Base-by-base conservation (phyloP, 2,797 vertebrate species). In the Orestias chungarensis region DNA sequence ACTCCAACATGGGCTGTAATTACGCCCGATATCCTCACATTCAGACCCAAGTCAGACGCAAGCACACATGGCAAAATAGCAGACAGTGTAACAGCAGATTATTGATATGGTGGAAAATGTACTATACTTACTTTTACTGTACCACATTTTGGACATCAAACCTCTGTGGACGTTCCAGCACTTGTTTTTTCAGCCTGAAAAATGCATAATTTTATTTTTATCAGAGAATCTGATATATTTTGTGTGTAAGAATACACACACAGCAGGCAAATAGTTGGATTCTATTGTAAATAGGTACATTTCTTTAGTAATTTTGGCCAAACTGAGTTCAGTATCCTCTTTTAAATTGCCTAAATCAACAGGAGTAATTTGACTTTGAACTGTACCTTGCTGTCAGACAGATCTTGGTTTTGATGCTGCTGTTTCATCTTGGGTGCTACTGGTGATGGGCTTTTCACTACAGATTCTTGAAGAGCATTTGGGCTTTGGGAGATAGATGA, bases 161-260 rank as follows among this genome's bases (percentile, higher is more conserved):
- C 94, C 72, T 94, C 94, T 54, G 94, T 95, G 74, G 93, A 93
- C 75, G 91, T 95, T 75, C 86, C 89, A 46, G 75, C 76, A 69
- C 46, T 50, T 4, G 57, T 70, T 65, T 73, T 86, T 68, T 90
- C 81, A 80, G 77, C 80, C 92, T 94, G 83, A 74, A 35, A 86
- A 43, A 81, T 69, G 44, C 18, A 62, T 62, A 62, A 35, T 59
- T 9, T 6, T 18, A 59, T 35, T 35, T 59, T 35, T 33, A 35
- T 23, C 5, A 59, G 17, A 20, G 12, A 15, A 23, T 35, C 55
- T 59, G 20, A 23, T 23, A 35, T 18, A 33, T 7, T 57, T 6
- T 33, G 18, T 11, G n/a, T n/a, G n/a, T n/a, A 40, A 14, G 4
- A 62, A 23, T n/a, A 40, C 11, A 62, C 20, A 40, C 20, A 62